Base-by-base conservation (phyloP, 1,140 invertebrate species). In the Brachionus manjavacas region DNA sequence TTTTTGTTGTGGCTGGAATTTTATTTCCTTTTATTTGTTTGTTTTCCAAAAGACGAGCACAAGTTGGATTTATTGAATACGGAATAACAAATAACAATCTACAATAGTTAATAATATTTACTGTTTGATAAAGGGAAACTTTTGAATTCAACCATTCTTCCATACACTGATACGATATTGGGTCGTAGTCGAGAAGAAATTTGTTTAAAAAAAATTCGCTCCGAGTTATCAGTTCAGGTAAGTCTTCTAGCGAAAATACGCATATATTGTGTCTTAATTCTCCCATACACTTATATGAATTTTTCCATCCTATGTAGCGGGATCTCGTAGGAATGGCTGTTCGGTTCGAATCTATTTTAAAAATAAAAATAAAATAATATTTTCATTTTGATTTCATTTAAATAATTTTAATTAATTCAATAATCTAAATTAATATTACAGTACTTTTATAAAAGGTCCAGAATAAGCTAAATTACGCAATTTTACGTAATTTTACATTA, bases 141-240 rank as follows among this genome's bases (percentile, higher is more conserved):
- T 64, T 81, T 23, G 52, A 68, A 41, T 60, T 68, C 6, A 81
- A 14, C 49, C 86, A 87, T 66, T 88, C 86, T 78, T 88, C 87
- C 78, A 89, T 64, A 79, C 89, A 89, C 12, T 88, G 87, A 6
- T 86, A 86, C 0, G 86, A 85, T 1, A 86, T 74, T 0, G 85
- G 87, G 31, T 88, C 85, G 70, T 83, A 87, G 28, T 87, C 84
- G 25, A 85, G 70, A 74, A 87, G 86, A 76, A 89, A 88, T 84
- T 89, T 89, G 85, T 89, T 89, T 43, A 86, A 87, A 85, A 89
- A 88, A n/a, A 89, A 70, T 78, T 87, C 85, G 14, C 74, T 86
- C 23, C 85, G 43, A 8, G 78, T 28, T 0, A 66, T 64, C 0
- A 89, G 49, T 20, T 84, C 78, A 1, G 86, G 86, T 46, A 89